Base-by-base conservation (phyloP, 2,888 invertebrate species). In the Eupeodes luniger region DNA sequence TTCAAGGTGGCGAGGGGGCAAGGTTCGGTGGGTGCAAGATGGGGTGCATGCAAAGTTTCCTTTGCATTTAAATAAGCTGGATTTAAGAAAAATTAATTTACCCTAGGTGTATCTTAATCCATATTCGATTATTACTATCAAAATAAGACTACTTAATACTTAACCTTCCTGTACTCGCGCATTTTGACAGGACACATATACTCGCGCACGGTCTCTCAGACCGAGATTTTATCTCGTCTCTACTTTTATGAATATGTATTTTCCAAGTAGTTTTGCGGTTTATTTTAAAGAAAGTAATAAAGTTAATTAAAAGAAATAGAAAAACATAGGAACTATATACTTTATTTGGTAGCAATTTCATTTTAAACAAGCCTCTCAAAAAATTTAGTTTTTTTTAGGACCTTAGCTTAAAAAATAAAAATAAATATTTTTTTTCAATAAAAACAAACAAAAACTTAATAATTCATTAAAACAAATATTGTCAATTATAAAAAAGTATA, bases 361-460 rank as follows among this genome's bases (percentile, higher is more conserved):
- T 67, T 67, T 51, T 53, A 51, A 49, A 67, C 27, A 51, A 44
- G 44, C 44, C 44, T 44, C 44, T 44, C 44, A 44, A 44, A 44
- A 44, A 44, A 44, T 44, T 44, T 44, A 44, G 44, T 44, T 44
- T 87, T 87, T 61, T 2, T 77, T 81, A 44, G 78, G 86, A 59
- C 59, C 14, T 59, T 36, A 59, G 34, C 59, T 59, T 59, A 36
- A 59, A 34, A 59, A 59, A 59, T 36, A 59, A 59, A 59, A 44
- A 44, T 44, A 44, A 44, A 44, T 44, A 44, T 44, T 36, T 59
- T 59, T 59, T 59, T 36, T 59, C 34, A 59, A 59, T 36, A 36
- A 59, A 59, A 57, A 57, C 57, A 57, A 57, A 57, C 19, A 27
- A 57, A 57, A 57, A 57, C 57, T 57, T 57, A 7, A 59, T 59